Evolutionary conservation across 2,113 vertebrate genomes (phyloP), one percentile per base, ranked within the genome.

Genomic region (Anser cygnoides): DNA sequence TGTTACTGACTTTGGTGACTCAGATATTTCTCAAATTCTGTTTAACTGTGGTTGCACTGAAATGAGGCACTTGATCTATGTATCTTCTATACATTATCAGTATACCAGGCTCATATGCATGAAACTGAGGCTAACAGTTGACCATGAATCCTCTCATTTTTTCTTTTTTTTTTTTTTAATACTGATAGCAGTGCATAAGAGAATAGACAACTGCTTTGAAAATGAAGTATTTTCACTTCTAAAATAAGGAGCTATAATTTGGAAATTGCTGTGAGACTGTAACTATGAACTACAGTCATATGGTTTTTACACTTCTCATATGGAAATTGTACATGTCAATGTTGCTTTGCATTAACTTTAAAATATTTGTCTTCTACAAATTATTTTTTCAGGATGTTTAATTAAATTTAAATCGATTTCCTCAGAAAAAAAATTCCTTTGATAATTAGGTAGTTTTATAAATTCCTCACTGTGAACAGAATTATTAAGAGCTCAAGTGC

Each of bases 231-330:
- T 90, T 93, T 94, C 50, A 62, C 89, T 94, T 84, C 93, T 86
- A 84, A 94, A 96, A 90, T 89, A 87, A 91, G 89, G 65, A 93
- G n/a, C 86, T 92, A 54, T 95, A 90, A 95, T 96, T 96, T 85
- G 80, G 66, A 95, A 95, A 95, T 96, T 84, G 62, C 86, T 91
- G 90, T 73, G 70, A 93, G 66, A 90, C 80, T 82, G 41, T 95
- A 91, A 87, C 84, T 86, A 68, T 65, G 70, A 95, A 84, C 89
- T 93, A 76, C 49, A 92, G 72, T 95, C 95, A 93, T 89, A 87
- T 91, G 92, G 13, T 93, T 93, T 96, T 95, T 94, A 94, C 95
- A 87, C 58, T 93, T 93, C 67, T 96, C 95, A 93, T 80, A 96
- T 93, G 92, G 90, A 90, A 96, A 94, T 93, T 82, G 93, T 84